Base-by-base conservation (phyloP, 2,113 vertebrate genomes). In the Chaetodon trifascialis region DNA sequence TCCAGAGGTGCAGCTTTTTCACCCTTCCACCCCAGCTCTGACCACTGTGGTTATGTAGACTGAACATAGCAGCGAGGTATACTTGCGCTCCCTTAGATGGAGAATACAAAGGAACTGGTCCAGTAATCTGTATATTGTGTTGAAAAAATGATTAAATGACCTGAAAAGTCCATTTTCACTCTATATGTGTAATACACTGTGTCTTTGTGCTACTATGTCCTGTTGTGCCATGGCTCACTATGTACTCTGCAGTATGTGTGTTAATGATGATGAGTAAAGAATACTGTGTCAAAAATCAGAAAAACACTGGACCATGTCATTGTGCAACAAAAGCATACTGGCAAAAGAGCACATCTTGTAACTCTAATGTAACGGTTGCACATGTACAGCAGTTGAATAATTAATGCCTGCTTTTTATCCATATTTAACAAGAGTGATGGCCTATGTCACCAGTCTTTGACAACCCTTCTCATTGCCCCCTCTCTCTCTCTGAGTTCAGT, bases 361-460 rank as follows among this genome's bases (percentile, higher is more conserved):
- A n/a, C 70, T 75, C 42, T 4, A 19, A 52, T 58, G 23, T 34
- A 75, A 83, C 21, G 25, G 84, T 68, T 54, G 34, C 63, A 71
- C 64, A 38, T 73, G 75, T 82, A 59, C 44, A 69, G 25, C 4
- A 30, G 42, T 56, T 93, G 65, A 91, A 94, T 92, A 86, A 91
- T 94, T 87, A 23, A 91, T 74, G 76, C 36, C 68, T 77, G 76
- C 17, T 80, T 79, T 90, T 89, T 82, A 91, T 95, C 46, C 47
- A 94, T 93, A 89, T 92, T 94, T 93, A 89, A 95, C 69, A 55
- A 83, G 72, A 72, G 25, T 55, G 47, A 60, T 75, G 76, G 11
- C 78, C 71, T 17, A 19, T 67, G 79, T 63, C 47, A 3, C 72
- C 54, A 60, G 68, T 69, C 42, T 56, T 25, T 9, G 49, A 76